Conservation (phyloP, 2,888 invertebrate genomes). For the Parnassius mnemosyne region DNA sequence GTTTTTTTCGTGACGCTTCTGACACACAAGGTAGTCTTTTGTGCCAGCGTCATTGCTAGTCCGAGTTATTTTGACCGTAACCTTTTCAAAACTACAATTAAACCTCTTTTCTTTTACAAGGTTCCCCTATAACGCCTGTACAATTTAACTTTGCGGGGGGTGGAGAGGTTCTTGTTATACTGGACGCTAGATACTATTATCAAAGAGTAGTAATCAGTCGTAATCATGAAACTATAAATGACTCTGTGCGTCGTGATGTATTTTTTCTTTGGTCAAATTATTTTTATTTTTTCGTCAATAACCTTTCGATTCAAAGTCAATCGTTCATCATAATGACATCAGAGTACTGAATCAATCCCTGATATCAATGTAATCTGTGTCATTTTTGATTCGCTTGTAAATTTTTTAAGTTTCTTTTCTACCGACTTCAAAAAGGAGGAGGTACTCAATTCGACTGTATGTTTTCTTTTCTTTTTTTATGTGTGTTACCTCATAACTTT, state of each 20-base stretch:
- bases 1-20: constrained; percentile 62
- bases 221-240: constrained; percentile 67
- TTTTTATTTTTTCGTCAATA: constrained; percentile 52
- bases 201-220: constrained; percentile 70
- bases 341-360: constrained; percentile 48
- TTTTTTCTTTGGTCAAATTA: constrained; percentile 62
- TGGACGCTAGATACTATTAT: constrained; percentile 57
- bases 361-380: constrained; percentile 39
- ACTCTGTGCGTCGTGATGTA: constrained; percentile 59
- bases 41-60: constrained; percentile 66
- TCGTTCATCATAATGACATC: constrained; percentile 72
- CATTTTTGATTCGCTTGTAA: no score
- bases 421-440: no score
- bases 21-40: constrained; percentile 77
- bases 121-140: constrained; percentile 35
- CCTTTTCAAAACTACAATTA: constrained; percentile 51
- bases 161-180: constrained; percentile 42
- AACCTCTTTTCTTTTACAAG: constrained; percentile 35
- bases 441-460: no score
- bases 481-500: no score
- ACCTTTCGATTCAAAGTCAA: constrained; percentile 69
- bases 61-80: constrained; percentile 64
- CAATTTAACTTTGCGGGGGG: constrained; percentile 31
- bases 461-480: no score
- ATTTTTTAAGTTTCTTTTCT: no score